Evolutionary conservation across 2,888 invertebrate genomes (phyloP).

Genomic region (Spodoptera exigua): DNA sequence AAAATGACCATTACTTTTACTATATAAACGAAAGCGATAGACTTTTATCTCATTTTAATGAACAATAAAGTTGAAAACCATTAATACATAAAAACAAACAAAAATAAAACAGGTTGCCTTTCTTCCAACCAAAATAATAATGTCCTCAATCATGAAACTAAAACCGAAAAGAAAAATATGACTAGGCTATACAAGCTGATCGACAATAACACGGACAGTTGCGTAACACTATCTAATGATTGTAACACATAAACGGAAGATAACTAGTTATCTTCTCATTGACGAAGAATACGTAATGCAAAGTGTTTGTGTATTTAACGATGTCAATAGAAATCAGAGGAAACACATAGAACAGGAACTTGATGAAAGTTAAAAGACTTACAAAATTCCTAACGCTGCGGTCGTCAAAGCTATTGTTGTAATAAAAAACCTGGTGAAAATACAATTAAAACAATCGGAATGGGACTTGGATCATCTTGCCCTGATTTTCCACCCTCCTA

Average conservation of each 20-base stretch:
- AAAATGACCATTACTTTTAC: too few relatives aligned
- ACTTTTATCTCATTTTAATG: too few relatives aligned
- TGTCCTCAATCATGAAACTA: conserved; percentile 2
- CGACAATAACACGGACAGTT: conserved; percentile 12
- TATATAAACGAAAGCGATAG: too few relatives aligned
- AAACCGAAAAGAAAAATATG: conserved; percentile 7
- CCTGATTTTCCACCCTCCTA: too few relatives aligned
- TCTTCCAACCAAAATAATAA: neutral
- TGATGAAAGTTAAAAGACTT: neutral
- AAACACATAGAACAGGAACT: neutral
- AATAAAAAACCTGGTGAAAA: neutral
- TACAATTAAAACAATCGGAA: neutral
- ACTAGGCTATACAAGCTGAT: conserved; percentile 4
- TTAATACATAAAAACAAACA: too few relatives aligned
- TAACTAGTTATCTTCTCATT: conserved; percentile 8
- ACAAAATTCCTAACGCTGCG: neutral
- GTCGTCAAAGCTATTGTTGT: neutral
- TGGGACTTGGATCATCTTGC: neutral
- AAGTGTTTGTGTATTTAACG: neutral
- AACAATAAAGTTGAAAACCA: too few relatives aligned
- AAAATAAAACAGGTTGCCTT: too few relatives aligned
- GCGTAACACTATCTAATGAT: conserved; percentile 20
- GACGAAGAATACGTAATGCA: conserved; percentile 2
- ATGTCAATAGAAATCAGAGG: neutral
- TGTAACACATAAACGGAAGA: conserved; percentile 7